phyloP scores from a whole-genome alignment of 1,140 invertebrate species.

The Leptinotarsa texana region DNA sequence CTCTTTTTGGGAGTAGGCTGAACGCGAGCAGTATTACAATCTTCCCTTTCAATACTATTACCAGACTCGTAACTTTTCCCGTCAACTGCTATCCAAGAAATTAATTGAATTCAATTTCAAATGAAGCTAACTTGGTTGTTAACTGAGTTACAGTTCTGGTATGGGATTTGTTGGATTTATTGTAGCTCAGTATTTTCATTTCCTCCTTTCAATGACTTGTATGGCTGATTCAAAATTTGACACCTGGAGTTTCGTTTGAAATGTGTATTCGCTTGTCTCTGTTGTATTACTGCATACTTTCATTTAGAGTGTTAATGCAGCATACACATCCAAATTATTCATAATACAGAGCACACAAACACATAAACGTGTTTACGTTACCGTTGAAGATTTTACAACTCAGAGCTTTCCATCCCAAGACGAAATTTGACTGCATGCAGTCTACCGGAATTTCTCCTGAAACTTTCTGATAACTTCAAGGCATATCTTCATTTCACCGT shows the following conservation, averaged over 20 bases:
- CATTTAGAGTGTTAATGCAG: constrained; percentile 7
- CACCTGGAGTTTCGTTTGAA: background rate
- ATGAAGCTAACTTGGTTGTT: background rate
- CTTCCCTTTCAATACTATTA: too few species aligned
- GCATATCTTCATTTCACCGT: constrained; percentile 16
- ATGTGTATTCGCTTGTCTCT: background rate
- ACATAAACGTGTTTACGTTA: constrained; percentile 9
- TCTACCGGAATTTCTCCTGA: constrained; percentile 18
- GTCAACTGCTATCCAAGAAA: too few species aligned
- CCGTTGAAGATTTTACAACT: constrained; percentile 1
- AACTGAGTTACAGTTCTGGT: background rate
- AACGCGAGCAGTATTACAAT: too few species aligned
- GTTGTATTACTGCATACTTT: background rate
- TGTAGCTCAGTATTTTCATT: too few species aligned
- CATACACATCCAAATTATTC: background rate
- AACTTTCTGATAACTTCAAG: constrained; percentile 20
- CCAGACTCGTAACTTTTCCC: too few species aligned
- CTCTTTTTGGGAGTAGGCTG: too few species aligned
- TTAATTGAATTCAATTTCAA: too few species aligned
- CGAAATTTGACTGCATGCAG: constrained; percentile 15
- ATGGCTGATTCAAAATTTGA: background rate
- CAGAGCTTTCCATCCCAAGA: background rate
- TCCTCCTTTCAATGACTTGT: background rate
- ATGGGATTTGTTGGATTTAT: too few species aligned
- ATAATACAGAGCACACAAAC: constrained; percentile 13